phyloP scores from a whole-genome alignment of 2,888 invertebrate genomes.

The Stratiomys singularior region DNA sequence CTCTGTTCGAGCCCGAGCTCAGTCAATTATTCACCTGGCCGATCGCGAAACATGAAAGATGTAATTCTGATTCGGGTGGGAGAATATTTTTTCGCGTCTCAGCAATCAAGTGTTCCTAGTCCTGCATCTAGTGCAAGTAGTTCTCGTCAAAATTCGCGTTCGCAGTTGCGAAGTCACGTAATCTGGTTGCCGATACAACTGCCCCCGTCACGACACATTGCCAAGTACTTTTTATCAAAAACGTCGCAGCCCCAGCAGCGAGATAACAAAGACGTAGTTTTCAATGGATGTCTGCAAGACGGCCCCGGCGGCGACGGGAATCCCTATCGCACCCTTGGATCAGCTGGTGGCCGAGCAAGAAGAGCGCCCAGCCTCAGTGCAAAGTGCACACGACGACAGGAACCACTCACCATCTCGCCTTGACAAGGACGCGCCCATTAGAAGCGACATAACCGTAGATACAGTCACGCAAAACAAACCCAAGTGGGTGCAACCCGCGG shows the following conservation, averaged over 20 bases:
- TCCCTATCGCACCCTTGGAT: background rate
- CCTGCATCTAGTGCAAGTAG: constrained; percentile 22
- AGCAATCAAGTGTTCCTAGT: constrained; percentile 25
- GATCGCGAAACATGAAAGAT: constrained; percentile 39
- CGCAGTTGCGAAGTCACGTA: constrained; percentile 26
- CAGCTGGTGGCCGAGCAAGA: background rate
- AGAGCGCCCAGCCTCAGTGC: background rate
- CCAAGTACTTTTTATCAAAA: constrained; percentile 35
- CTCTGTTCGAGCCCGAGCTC: background rate
- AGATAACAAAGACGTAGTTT: constrained; percentile 36
- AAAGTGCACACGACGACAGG: background rate
- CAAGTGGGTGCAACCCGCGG: background rate
- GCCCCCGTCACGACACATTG: constrained; percentile 18
- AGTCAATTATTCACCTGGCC: background rate
- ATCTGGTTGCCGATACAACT: constrained; percentile 18
- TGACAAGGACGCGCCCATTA: background rate
- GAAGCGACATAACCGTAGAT: background rate
- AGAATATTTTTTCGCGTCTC: constrained; percentile 8
- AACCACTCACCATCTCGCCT: background rate
- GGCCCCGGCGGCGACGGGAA: constrained; percentile 5
- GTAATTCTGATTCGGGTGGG: constrained; percentile 31
- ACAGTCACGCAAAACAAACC: background rate
- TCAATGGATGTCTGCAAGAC: constrained; percentile 28
- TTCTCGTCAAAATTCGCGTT: background rate
- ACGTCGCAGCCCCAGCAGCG: constrained; percentile 13